Percentiles rank a stretch among this genome's conserved stretches.
phyloP scores from a whole-genome alignment of 2,113 vertebrate genomes.

The Cariama cristata region DNA sequence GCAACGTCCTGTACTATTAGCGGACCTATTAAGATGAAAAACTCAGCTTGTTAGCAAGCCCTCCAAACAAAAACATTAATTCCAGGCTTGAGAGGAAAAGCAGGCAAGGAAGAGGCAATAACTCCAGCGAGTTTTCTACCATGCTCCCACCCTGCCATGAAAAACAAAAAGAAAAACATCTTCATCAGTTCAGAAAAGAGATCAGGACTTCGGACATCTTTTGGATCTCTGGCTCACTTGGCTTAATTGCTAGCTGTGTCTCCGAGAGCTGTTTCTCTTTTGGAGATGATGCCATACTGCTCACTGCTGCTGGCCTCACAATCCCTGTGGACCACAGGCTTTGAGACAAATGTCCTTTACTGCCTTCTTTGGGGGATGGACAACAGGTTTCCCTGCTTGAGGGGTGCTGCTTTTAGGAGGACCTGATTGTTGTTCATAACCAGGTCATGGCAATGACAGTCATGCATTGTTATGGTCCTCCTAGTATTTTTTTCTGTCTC shows the following conservation, averaged over 20 bases:
- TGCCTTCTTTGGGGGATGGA: not conserved
- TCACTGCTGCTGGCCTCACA: not conserved
- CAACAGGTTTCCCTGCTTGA: not conserved
- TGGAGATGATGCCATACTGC: not conserved
- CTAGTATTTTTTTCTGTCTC: not conserved
- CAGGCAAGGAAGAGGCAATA: not conserved
- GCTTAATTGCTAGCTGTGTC: not conserved
- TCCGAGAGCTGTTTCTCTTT: not conserved
- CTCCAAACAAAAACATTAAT: conserved; percentile 44
- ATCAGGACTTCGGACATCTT: not conserved
- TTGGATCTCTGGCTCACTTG: not conserved
- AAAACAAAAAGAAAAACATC: not conserved
- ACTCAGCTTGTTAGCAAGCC: conserved; percentile 22
- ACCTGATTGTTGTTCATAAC: not conserved
- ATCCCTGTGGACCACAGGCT: not conserved
- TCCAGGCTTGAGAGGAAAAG: not conserved
- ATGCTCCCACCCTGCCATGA: not conserved
- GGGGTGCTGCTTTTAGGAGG: not conserved
- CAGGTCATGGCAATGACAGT: not conserved
- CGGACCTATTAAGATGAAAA: conserved; percentile 51
- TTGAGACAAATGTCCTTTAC: not conserved
- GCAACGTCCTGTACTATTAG: conserved; percentile 22
- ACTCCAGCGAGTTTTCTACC: not conserved
- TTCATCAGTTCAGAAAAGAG: not conserved
- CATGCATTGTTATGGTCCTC: not conserved